Conservation (phyloP, 2,797 vertebrate species). For the Tarsius wallacei region DNA sequence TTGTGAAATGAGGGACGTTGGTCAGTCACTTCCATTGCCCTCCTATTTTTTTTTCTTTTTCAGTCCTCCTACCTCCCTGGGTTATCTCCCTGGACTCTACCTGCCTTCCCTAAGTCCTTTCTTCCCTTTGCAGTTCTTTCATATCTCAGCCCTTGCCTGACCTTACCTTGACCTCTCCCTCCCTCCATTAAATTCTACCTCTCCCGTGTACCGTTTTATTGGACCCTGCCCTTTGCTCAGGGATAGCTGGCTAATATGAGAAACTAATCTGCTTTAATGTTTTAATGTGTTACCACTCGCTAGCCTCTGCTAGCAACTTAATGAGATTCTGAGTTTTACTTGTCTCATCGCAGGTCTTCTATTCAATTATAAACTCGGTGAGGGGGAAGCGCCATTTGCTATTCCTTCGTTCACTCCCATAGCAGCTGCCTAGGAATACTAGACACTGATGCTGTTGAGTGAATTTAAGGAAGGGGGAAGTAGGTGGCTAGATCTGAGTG, state of each 20-base stretch:
- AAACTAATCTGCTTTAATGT: conserved; percentile 66
- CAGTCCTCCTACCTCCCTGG: fast-evolving
- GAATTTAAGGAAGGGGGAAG: background rate
- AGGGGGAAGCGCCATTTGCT: conserved; percentile 51
- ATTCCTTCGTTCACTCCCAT: conserved; percentile 23
- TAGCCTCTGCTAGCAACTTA: conserved; percentile 74
- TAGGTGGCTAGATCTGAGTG: background rate
- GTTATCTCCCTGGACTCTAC: background rate
- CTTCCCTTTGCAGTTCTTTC: background rate
- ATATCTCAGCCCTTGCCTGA: background rate
- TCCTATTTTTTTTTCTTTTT: background rate
- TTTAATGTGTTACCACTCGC: conserved; percentile 71
- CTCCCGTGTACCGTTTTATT: conserved; percentile 22
- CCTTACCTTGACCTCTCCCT: background rate
- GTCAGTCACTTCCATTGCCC: background rate
- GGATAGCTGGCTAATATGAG: conserved; percentile 71
- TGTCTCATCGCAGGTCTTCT: conserved; percentile 67
- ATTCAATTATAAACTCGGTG: conserved; percentile 71
- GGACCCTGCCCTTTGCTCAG: conserved; percentile 63
- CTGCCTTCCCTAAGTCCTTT: background rate
- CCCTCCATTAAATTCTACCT: background rate
- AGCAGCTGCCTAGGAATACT: background rate
- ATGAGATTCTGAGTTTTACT: conserved; percentile 76
- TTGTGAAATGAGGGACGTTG: background rate
- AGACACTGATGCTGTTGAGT: background rate